Evolutionary conservation across 2,888 invertebrate species (phyloP).

Genomic region (Pteria penguin): DNA sequence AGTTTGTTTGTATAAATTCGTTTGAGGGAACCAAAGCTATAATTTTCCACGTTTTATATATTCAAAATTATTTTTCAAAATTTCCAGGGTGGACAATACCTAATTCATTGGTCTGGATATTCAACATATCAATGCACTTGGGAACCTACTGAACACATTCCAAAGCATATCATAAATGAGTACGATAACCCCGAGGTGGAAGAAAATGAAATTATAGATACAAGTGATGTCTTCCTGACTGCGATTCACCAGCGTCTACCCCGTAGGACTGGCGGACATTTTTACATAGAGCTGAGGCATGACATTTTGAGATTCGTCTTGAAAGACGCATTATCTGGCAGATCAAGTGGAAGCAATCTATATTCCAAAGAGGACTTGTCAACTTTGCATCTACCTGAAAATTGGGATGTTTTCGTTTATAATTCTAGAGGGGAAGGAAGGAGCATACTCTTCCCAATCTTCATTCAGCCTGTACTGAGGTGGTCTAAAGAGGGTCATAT

Average conservation of each 20-base stretch:
- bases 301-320: constrained; percentile 1
- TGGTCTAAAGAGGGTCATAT: neutral
- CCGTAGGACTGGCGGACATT: neutral
- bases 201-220: neutral
- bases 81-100: constrained; percentile 7
- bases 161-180: neutral
- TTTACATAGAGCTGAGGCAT: neutral
- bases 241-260: neutral
- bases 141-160: neutral
- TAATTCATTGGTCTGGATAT: neutral
- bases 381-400: neutral
- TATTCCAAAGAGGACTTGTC: neutral
- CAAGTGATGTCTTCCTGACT: neutral
- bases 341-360: neutral
- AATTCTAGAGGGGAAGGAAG: constrained; percentile 3
- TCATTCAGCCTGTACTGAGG: neutral
- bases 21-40: neutral
- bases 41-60: neutral
- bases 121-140: constrained; percentile 2
- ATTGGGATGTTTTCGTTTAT: constrained; percentile 4
- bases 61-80: neutral
- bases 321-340: neutral
- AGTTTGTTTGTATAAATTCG: too few species aligned
- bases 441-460: constrained; percentile 2
- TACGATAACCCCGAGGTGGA: neutral